Evolutionary conservation across 2,888 invertebrate species (phyloP), one percentile per base, ranked within the genome.

Genomic region (Spatulosminthurus flaviceps): DNA sequence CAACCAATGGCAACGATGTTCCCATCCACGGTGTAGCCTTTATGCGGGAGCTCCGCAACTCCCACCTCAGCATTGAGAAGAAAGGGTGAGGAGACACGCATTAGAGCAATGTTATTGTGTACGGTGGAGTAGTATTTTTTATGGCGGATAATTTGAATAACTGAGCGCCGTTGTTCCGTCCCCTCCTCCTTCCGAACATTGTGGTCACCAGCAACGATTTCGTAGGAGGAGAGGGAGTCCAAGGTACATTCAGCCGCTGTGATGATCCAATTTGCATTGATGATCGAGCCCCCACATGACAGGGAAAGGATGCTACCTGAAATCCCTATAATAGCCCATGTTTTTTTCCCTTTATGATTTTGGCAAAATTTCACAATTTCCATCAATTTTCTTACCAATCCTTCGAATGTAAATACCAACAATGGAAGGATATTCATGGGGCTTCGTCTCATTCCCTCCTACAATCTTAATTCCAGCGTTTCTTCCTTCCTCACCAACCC

Each of bases 191-290:
- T 2, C 2, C n/a, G 7, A 26, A 28, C n/a, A 19, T 70, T 70
- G 19, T 70, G 70, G 41, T 70, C 70, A 4, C 70, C 70, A 5
- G 70, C 70, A 16, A 70, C 21, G 13, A 70, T 42, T 22, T 34
- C 5, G 5, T 41, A 28, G 19, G 2, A 4, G 2, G 70, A 11
- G 11, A 29, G 29, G 2, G 11, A 2, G 4, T 11, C 29, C 2
- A 5, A 9, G 9, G 70, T 5, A 26, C 70, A 70, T 11, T 70
- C 1, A 1, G 29, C 70, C 1, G 72, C 43, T 21, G 72, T 64
- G 7, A 64, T 16, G 21, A 70, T 70, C 70, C 70, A 70, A 4
- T 70, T 4, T 21, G 2, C 70, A 29, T 29, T 70, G 11, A 70
- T 26, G 13, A 70, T 70, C 1, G 70, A 19, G 29, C 29, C 70